Evolutionary conservation across 2,888 invertebrate genomes (phyloP).

Genomic region (Neuroscelio doddi): DNA sequence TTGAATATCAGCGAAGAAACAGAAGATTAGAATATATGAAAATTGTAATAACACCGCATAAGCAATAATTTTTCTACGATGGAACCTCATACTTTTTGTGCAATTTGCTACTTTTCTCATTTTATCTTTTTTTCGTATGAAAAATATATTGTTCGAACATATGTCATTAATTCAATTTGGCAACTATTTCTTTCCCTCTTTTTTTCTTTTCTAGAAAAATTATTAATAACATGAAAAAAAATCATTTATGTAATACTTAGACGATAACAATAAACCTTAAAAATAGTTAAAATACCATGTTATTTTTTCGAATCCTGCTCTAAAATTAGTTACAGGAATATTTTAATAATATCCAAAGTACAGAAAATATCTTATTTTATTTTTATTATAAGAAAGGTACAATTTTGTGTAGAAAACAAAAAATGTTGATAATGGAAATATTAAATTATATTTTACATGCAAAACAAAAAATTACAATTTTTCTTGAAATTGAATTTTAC

Average conservation of each 20-base stretch:
- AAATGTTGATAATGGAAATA: too few species aligned
- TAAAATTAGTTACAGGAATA: too few species aligned
- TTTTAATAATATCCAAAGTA: too few species aligned
- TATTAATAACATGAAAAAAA: slow-evolving; percentile 42
- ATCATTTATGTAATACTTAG: slow-evolving; percentile 46
- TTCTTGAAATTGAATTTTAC: neutral
- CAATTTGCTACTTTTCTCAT: slow-evolving; percentile 41
- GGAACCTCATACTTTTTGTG: slow-evolving; percentile 26
- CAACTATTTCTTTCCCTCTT: slow-evolving; percentile 20
- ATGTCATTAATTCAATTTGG: slow-evolving; percentile 33
- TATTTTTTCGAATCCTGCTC: neutral
- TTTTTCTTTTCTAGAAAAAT: neutral
- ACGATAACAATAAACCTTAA: slow-evolving; percentile 45
- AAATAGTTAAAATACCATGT: slow-evolving; percentile 32
- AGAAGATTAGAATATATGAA: slow-evolving; percentile 10
- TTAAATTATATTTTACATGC: too few species aligned
- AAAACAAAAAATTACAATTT: too few species aligned
- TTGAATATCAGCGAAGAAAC: slow-evolving; percentile 26
- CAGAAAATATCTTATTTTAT: too few species aligned
- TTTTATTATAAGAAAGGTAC: too few species aligned
- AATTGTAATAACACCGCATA: slow-evolving; percentile 9
- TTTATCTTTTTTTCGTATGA: slow-evolving; percentile 21
- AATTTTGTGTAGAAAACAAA: too few species aligned
- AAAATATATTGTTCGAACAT: slow-evolving; percentile 32
- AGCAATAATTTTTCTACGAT: slow-evolving; percentile 13